phyloP scores from a whole-genome alignment of 2,888 invertebrate genomes.

The Eristalinus aeneus region DNA sequence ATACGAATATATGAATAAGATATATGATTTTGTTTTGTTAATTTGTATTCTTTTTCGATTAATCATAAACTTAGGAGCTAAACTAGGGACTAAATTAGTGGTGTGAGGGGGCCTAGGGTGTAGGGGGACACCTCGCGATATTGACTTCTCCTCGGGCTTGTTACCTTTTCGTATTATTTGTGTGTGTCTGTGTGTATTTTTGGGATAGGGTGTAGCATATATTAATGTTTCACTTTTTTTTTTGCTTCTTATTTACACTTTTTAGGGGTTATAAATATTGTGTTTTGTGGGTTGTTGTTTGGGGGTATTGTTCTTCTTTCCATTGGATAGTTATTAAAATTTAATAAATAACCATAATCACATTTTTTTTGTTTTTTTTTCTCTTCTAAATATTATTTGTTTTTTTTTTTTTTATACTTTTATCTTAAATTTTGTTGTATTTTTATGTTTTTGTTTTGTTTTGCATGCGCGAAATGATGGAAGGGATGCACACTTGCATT shows the following conservation, averaged over 20 bases:
- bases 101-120: neutral
- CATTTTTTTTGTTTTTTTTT: conserved; percentile 25
- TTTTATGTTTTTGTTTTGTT: conserved; percentile 13
- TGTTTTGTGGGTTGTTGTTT: conserved; percentile 24
- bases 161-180: neutral
- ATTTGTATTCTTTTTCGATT: conserved; percentile 8
- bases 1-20: conserved; percentile 20
- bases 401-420: conserved; percentile 22
- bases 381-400: neutral
- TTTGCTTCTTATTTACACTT: conserved; percentile 46
- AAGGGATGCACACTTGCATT: conserved; percentile 21
- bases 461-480: conserved; percentile 7
- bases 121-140: neutral
- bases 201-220: conserved; percentile 41
- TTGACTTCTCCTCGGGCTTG: neutral
- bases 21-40: conserved; percentile 28
- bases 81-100: conserved; percentile 51
- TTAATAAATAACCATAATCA: conserved; percentile 69
- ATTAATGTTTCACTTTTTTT: conserved; percentile 42
- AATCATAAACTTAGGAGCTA: conserved; percentile 43
- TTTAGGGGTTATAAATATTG: conserved; percentile 61
- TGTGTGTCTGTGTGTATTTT: neutral
- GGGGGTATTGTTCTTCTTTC: conserved; percentile 29
- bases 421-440: neutral
- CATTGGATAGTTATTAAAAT: conserved; percentile 61